These are phyloP conservation scores for Oreotrochilus melanogaster DNA, from an alignment of 2,113 vertebrate genomes.

Conservation along the genomic window DNA sequence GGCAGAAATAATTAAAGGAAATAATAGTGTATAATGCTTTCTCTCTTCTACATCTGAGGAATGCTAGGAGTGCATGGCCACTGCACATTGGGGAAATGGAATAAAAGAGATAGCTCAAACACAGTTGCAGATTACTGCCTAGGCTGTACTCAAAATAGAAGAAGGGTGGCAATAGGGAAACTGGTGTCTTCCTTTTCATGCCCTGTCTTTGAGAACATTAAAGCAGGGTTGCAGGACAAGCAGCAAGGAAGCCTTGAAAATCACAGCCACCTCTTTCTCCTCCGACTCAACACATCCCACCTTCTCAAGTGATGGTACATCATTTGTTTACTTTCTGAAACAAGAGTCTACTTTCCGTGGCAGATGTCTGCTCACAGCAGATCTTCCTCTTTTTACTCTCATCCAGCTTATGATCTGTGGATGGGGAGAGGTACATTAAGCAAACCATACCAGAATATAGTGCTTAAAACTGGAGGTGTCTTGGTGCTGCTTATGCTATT, in stretches of 20 bases:
- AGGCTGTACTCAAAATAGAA: background rate
- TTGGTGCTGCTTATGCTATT: background rate
- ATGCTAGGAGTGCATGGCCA: background rate
- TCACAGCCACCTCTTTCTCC: background rate
- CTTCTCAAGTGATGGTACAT: background rate
- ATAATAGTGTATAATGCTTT: background rate
- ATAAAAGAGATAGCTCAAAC: background rate
- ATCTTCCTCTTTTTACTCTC: background rate
- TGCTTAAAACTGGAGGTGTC: background rate
- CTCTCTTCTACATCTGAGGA: background rate
- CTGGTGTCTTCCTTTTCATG: background rate
- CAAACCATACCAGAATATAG: background rate
- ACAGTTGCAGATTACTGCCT: background rate
- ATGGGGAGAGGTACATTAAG: background rate
- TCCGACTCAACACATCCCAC: accelerated
- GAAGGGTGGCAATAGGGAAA: background rate
- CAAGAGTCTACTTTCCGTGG: background rate
- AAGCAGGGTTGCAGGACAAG: constrained; percentile 4
- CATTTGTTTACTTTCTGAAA: background rate
- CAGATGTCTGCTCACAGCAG: background rate
- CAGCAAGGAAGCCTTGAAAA: constrained; percentile 12
- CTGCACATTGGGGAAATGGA: constrained; percentile 1
- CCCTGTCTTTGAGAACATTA: background rate
- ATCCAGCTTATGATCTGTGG: background rate
- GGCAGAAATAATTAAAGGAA: constrained; percentile 29